Percentiles rank a stretch among this genome's conserved stretches.
These are phyloP conservation scores for Burhinus oedicnemus DNA, from an alignment of 2,113 vertebrate species.

Conservation along the genomic window DNA sequence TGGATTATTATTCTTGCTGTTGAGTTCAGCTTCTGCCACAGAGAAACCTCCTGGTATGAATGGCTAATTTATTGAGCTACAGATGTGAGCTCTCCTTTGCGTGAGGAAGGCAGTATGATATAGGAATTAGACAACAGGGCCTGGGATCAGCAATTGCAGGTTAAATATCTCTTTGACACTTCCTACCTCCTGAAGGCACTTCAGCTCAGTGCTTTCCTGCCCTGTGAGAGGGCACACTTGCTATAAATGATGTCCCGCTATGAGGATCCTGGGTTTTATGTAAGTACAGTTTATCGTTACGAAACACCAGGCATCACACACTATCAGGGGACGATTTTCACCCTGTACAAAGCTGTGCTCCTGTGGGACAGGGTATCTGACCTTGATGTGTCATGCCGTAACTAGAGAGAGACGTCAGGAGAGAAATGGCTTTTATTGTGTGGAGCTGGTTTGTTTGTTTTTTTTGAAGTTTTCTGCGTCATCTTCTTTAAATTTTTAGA, in stretches of 20 bases:
- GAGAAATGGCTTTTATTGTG: conserved; percentile 51
- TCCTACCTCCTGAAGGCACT: background rate
- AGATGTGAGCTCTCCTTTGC: conserved; percentile 4
- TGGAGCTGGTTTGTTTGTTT: background rate
- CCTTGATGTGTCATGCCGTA: conserved; percentile 40
- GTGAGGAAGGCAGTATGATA: background rate
- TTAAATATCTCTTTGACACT: background rate
- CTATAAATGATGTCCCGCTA: background rate
- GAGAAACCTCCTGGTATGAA: conserved; percentile 9
- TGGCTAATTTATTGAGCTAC: conserved; percentile 33
- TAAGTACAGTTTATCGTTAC: background rate
- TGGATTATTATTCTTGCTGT: conserved; percentile 43
- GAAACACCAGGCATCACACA: background rate
- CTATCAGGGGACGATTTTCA: background rate
- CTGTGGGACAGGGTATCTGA: conserved; percentile 40
- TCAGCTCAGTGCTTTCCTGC: background rate
- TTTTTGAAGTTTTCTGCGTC: conserved; percentile 57
- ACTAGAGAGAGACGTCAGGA: conserved; percentile 24
- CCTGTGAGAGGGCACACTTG: background rate
- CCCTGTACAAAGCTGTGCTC: background rate
- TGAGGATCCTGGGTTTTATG: background rate
- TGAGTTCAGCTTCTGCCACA: conserved; percentile 21
- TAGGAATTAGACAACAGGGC: background rate
- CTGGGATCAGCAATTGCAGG: background rate
- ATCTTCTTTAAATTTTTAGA: conserved; percentile 62